Evolutionary conservation across 2,888 invertebrate species (phyloP).

Genomic region (Drymonia ruficornis): DNA sequence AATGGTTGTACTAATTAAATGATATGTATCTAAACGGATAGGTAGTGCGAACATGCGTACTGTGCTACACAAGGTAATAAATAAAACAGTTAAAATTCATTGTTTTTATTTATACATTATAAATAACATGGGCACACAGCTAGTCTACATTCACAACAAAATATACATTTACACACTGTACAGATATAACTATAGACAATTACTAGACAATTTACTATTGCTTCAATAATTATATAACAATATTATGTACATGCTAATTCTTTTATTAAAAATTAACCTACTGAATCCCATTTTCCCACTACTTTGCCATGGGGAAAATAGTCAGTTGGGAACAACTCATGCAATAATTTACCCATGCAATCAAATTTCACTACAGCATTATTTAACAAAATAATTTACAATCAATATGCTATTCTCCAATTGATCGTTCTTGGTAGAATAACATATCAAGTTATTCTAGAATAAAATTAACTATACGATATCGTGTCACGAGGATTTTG

Average conservation of each 20-base stretch:
- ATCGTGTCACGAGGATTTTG: constrained; percentile 26
- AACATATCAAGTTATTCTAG: constrained; percentile 42
- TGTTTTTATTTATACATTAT: constrained; percentile 70
- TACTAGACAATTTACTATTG: constrained; percentile 11
- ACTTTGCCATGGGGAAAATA: constrained; percentile 29
- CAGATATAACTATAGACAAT: constrained; percentile 27
- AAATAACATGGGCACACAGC: constrained; percentile 72
- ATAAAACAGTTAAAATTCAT: constrained; percentile 71
- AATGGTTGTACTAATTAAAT: too few relatives aligned
- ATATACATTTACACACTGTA: constrained; percentile 42
- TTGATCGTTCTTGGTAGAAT: constrained; percentile 40
- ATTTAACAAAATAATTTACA: constrained; percentile 63
- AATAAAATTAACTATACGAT: constrained; percentile 28
- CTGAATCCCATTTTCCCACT: constrained; percentile 30
- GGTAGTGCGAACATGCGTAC: constrained; percentile 49
- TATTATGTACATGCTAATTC: constrained; percentile 20
- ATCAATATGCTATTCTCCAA: constrained; percentile 50
- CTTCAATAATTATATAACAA: constrained; percentile 11
- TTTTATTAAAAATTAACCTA: constrained; percentile 7
- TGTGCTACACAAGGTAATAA: constrained; percentile 53
- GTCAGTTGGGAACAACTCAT: constrained; percentile 52
- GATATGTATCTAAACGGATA: too few relatives aligned
- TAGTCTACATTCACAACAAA: constrained; percentile 50
- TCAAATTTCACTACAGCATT: constrained; percentile 52
- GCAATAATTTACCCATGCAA: constrained; percentile 69